Conservation (phyloP, 2,888 invertebrate species). For the Drosophila rubida region DNA sequence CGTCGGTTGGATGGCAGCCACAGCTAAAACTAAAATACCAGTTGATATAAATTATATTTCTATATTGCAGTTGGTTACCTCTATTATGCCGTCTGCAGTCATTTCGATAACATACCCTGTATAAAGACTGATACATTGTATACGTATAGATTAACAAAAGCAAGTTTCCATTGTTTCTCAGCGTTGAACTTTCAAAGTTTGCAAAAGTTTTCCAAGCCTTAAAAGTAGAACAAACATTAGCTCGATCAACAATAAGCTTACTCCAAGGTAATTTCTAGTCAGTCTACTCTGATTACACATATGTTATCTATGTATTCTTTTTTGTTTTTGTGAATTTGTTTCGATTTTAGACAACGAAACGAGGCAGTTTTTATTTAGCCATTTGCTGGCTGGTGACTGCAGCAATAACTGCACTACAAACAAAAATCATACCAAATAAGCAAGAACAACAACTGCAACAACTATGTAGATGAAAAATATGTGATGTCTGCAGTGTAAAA, state of each 20-base stretch:
- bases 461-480: slow-evolving; percentile 9
- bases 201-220: too few relatives aligned
- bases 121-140: not conserved
- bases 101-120: slow-evolving; percentile 22
- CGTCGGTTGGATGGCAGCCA: slow-evolving; percentile 18
- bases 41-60: slow-evolving; percentile 73
- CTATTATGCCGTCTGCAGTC: slow-evolving; percentile 13
- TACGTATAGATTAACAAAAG: not conserved
- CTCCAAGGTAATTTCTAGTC: slow-evolving; percentile 12
- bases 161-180: not conserved
- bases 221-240: not conserved
- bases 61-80: slow-evolving; percentile 57
- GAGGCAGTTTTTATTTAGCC: slow-evolving; percentile 63
- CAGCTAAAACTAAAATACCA: slow-evolving; percentile 59
- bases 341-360: slow-evolving; percentile 66
- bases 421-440: slow-evolving; percentile 58
- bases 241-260: not conserved
- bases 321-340: slow-evolving; percentile 55
- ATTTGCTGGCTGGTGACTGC: slow-evolving; percentile 63
- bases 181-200: not conserved
- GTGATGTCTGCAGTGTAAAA: slow-evolving; percentile 48
- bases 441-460: slow-evolving; percentile 12
- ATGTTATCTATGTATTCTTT: not conserved
- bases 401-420: slow-evolving; percentile 62
- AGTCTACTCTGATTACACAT: not conserved